Percentiles rank a stretch among this genome's conserved stretches.
These are phyloP conservation scores for Condylura cristata DNA, from an alignment of 2,113 vertebrate species.

Conservation along the genomic window DNA sequence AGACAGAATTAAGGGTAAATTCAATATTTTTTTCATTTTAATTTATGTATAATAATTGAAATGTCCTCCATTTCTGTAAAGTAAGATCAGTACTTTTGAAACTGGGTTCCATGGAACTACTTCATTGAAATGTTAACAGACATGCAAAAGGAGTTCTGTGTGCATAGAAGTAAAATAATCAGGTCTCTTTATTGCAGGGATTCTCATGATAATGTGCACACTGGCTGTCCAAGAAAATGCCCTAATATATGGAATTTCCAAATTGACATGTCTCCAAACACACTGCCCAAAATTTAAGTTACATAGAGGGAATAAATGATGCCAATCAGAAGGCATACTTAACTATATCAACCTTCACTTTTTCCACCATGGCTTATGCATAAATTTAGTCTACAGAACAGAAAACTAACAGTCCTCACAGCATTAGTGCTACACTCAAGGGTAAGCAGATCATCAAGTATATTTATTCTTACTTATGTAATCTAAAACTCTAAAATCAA, in stretches of 20 bases:
- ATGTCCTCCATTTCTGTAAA: too few relatives aligned
- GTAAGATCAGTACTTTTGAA: not conserved
- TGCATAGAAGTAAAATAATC: not conserved
- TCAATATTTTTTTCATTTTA: not conserved
- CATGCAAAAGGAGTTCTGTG: not conserved
- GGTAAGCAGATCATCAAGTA: not conserved
- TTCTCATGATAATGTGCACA: not conserved
- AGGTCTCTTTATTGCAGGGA: not conserved
- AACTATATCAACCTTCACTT: not conserved
- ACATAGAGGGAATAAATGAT: not conserved
- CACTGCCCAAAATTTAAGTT: not conserved
- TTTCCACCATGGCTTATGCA: not conserved
- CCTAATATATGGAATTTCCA: not conserved
- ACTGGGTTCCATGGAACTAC: not conserved
- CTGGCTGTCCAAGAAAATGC: not conserved
- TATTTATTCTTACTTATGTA: not conserved
- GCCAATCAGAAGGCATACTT: not conserved
- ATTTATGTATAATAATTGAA: too few relatives aligned
- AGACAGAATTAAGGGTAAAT: not conserved
- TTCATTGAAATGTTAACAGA: not conserved
- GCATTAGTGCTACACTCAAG: not conserved
- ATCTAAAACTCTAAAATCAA: not conserved
- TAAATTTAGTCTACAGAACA: not conserved
- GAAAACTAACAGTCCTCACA: not conserved
- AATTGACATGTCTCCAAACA: not conserved